Evolutionary conservation across 2,888 invertebrate genomes (phyloP).

Genomic region (Lasioglossum villosulum): DNA sequence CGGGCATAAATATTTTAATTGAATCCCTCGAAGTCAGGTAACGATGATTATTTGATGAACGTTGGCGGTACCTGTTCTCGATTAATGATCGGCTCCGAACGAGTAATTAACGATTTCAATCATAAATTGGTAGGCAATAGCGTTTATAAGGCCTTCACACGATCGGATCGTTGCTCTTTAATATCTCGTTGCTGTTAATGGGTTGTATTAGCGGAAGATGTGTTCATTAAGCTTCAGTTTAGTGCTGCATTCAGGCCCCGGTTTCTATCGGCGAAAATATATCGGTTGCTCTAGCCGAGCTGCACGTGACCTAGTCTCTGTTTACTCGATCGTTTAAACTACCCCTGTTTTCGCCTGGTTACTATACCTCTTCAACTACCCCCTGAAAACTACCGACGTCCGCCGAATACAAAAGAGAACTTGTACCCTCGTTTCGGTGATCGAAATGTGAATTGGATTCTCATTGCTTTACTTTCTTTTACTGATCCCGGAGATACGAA

Average conservation of each 20-base stretch:
- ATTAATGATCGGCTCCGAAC: neutral
- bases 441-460: constrained; percentile 14
- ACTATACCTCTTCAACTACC: neutral
- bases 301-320: constrained; percentile 27
- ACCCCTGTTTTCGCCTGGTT: neutral
- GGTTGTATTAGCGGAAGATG: constrained; percentile 24
- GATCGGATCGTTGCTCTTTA: constrained; percentile 18
- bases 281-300: constrained; percentile 23
- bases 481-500: neutral
- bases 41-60: neutral
- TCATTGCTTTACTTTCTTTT: neutral
- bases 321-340: constrained; percentile 21
- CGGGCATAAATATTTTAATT: constrained; percentile 5
- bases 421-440: constrained; percentile 6
- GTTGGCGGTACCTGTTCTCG: neutral
- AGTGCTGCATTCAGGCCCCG: neutral
- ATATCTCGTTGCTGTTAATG: constrained; percentile 30
- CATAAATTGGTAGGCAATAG: neutral
- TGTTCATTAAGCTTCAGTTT: constrained; percentile 27
- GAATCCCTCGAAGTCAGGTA: neutral
- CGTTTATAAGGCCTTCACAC: neutral
- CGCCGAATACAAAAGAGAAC: constrained; percentile 20
- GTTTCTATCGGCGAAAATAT: constrained; percentile 31
- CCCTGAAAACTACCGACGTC: neutral
- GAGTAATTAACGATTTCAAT: constrained; percentile 5